Evolutionary conservation across 2,888 invertebrate genomes (phyloP).

Genomic region (Pristionchus arcanus): DNA sequence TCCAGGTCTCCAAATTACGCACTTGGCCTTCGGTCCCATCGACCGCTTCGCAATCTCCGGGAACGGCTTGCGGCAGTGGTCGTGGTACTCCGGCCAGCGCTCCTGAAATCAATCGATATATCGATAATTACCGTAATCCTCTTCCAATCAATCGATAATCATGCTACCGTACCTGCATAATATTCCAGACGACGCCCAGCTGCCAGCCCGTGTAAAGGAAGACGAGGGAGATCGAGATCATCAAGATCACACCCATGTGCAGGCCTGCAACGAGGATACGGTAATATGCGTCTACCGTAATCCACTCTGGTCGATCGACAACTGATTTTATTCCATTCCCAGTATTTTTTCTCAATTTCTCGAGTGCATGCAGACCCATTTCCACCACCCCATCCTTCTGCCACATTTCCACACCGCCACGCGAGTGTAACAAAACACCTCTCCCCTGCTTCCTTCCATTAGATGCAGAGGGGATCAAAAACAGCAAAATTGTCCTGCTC

Average conservation of each 20-base stretch:
- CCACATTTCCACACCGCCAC: neutral
- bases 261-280: conserved; percentile 59
- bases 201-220: conserved; percentile 78
- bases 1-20: neutral
- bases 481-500: neutral
- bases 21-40: conserved; percentile 69
- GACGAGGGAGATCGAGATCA: conserved; percentile 68
- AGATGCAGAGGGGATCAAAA: neutral
- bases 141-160: neutral
- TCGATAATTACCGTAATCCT: conserved; percentile 14
- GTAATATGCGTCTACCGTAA: neutral
- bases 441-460: neutral
- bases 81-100: conserved; percentile 69
- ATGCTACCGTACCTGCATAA: conserved; percentile 62
- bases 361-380: neutral
- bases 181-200: conserved; percentile 76
- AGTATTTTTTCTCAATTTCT: neutral
- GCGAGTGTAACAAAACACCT: conserved; percentile 13
- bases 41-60: conserved; percentile 77
- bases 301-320: neutral
- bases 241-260: conserved; percentile 66
- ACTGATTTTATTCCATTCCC: neutral
- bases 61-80: conserved; percentile 76
- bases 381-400: neutral
- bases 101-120: conserved; percentile 36